Evolutionary conservation across 2,113 vertebrate genomes (phyloP).

Genomic region (Zeus faber): DNA sequence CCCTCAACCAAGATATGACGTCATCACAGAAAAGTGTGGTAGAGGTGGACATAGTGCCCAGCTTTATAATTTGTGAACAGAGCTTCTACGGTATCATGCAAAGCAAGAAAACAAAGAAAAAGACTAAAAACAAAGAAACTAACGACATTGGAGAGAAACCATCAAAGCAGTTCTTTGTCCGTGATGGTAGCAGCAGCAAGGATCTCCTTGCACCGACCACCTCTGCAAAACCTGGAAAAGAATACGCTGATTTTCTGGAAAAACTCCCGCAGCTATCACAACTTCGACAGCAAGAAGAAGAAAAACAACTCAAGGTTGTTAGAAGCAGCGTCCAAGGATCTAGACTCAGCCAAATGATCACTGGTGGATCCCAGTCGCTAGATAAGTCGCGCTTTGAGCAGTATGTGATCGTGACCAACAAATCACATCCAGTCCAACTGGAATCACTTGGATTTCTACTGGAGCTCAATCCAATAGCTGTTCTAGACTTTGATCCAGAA

Average conservation of each 20-base stretch:
- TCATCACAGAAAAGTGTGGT: conserved; percentile 75
- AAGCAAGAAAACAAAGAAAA: conserved; percentile 40
- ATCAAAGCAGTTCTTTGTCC: conserved; percentile 57
- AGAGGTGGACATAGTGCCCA: conserved; percentile 80
- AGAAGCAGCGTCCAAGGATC: conserved; percentile 68
- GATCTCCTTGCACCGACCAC: conserved; percentile 47
- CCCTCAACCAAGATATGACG: conserved; percentile 71
- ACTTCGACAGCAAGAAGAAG: conserved; percentile 69
- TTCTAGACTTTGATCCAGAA: conserved; percentile 83
- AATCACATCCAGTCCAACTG: conserved; percentile 69
- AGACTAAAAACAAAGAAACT: conserved; percentile 32
- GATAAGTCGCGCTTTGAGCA: conserved; percentile 73
- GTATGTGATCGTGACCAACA: conserved; percentile 80
- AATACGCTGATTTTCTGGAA: conserved; percentile 52
- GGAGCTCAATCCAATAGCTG: conserved; percentile 74
- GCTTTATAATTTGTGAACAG: conserved; percentile 53
- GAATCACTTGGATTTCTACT: conserved; percentile 72
- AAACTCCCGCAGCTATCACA: conserved; percentile 36
- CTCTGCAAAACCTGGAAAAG: conserved; percentile 1
- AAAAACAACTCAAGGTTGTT: conserved; percentile 45
- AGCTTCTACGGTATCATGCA: conserved; percentile 62
- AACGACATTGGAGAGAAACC: conserved; percentile 7
- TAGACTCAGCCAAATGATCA: conserved; percentile 76
- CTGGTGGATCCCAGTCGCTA: conserved; percentile 66
- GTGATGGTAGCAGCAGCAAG: conserved; percentile 66